phyloP scores from a whole-genome alignment of 2,113 vertebrate species.

The Rhipidura dahli region DNA sequence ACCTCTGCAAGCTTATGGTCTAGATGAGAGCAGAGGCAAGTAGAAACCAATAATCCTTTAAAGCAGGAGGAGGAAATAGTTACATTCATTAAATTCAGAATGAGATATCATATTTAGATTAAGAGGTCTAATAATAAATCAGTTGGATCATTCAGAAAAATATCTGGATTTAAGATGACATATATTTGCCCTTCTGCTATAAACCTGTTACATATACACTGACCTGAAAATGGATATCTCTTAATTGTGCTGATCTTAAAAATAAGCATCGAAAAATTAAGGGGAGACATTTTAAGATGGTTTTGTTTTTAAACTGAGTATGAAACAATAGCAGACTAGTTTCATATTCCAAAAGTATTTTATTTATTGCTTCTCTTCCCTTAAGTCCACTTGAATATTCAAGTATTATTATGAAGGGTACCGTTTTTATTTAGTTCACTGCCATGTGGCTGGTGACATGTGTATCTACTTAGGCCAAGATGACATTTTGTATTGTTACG shows the following conservation, averaged over 20 bases:
- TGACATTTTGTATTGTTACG: conserved; percentile 68
- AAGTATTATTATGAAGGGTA: conserved; percentile 43
- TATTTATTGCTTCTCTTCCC: conserved; percentile 21
- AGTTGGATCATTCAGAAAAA: background rate
- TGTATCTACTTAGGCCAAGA: conserved; percentile 74
- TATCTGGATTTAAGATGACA: background rate
- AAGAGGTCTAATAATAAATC: background rate
- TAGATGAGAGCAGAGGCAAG: background rate
- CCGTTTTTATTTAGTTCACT: conserved; percentile 21
- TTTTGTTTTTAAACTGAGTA: background rate
- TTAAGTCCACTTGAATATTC: conserved; percentile 31
- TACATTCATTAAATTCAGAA: background rate
- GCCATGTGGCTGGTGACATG: conserved; percentile 61
- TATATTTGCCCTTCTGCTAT: background rate
- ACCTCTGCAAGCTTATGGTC: background rate
- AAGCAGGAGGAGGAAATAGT: background rate
- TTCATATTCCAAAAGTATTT: conserved; percentile 2
- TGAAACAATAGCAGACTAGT: background rate
- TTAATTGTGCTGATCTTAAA: background rate
- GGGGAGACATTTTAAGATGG: background rate
- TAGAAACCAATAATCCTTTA: background rate
- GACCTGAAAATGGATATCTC: background rate
- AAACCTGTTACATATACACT: background rate
- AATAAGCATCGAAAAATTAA: background rate
- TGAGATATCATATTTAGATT: background rate